Evolutionary conservation across 1,140 invertebrate species (phyloP), one percentile per base, ranked within the genome.

Genomic region (Stegodyphus dumicola): DNA sequence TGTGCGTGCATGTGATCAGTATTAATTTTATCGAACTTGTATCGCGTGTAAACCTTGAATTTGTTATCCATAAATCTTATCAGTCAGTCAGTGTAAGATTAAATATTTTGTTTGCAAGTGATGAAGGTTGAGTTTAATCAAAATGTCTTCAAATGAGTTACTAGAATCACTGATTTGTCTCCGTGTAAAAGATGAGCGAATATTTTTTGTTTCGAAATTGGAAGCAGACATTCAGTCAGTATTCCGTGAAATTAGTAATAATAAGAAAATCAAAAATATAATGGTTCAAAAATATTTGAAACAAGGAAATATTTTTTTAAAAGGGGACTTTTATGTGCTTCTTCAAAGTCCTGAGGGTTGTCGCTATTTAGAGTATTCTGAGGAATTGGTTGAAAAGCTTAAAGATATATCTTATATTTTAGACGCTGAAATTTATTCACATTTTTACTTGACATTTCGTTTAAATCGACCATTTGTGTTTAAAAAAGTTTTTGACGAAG

Each of bases 181-280:
- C 33, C 33, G 33, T 33, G 33, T 33, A 3, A 33, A 33, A 33
- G 33, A 33, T 33, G 33, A 33, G 33, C 33, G 33, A 33, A 33
- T 33, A 33, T 33, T 33, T 33, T 13, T 67, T 67, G 13, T 67
- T 67, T 9, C 9, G 10, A 18, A 73, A 75, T 53, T 83, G 33
- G 70, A 83, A 83, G 66, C 65, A 18, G 80, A 83, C 13, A 17
- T 83, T 52, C 80, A 83, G 66, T 11, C 15, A 15, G n/a, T 83
- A 6, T 83, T 83, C n/a, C 51, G 75, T 66, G 13, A 75, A 7
- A 66, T 83, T 49, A 53, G 70, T 66, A 15, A 3, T 9, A 64
- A 7, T 3, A 54, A 74, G 52, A 54, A 65, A 11, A 7, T 83
- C 0, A 17, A 52, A 3, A 18, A 9, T n/a, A 33, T 73, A 6